Base-by-base conservation (phyloP, 37 sponge, comb jelly and placozoan species). In the Hexactinellida sp. region DNA sequence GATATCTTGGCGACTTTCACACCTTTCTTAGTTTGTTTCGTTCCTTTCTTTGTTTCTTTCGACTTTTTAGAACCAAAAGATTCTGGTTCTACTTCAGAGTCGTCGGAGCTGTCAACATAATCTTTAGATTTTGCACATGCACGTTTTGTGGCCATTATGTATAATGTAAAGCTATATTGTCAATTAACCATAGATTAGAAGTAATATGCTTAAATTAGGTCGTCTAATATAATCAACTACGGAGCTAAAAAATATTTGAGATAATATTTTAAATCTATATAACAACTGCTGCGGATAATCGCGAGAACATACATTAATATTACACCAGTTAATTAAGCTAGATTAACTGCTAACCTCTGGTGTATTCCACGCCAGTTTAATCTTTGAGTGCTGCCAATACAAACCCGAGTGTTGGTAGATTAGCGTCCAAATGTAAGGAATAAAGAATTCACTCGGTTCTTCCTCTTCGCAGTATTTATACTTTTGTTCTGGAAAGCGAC, bases 341-440 rank as follows among this genome's bases (percentile, higher is more conserved):
- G n/a, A n/a, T n/a, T n/a, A n/a, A n/a, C n/a, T n/a, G n/a, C n/a
- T n/a, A n/a, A n/a, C n/a, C n/a, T n/a, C n/a, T n/a, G n/a, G n/a
- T n/a, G n/a, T 63, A 63, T 7, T 63, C 34, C 25, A 63, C 30
- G 34, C 34, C 36, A 90, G 82, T 23, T 85, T 84, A 7, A 90
- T 85, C 9, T 83, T 37, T 25, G 82, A 30, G 0, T 85, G 55
- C 32, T 88, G 87, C 87, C 88, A 90, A 37, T 88, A 86, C 71
- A 92, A 30, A 24, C 84, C 76, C 13, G 88, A 88, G 13, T 86
- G 85, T 36, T 54, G 38, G 52, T 88, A 89, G 24, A 95, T 90
- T 23, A 98, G 88, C 0, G 92, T 93, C 99, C 99, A 98, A 37
- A 98, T 89, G 54, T 98, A 98, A 38, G 99, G 99, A 1, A 98